Conservation (phyloP, 2,113 vertebrate genomes). For the Eonycteris spelaea region DNA sequence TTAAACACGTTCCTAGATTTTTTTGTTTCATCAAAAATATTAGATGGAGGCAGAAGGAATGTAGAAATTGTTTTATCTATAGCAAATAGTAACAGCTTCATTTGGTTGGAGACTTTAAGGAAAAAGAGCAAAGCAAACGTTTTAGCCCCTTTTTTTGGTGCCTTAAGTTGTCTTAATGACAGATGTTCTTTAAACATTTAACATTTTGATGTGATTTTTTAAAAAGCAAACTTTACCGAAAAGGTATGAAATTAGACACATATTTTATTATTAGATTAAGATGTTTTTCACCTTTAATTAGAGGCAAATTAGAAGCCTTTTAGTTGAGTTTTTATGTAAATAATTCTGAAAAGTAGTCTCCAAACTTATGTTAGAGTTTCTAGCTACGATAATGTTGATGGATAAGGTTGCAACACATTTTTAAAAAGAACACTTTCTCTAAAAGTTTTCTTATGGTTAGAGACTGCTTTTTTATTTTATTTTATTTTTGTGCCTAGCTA, state of each 20-base stretch:
- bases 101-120: background rate
- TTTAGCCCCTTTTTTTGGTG: background rate
- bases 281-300: background rate
- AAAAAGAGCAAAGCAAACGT: background rate
- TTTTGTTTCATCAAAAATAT: background rate
- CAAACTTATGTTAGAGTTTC: background rate
- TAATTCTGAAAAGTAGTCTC: background rate
- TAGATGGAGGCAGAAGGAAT: background rate
- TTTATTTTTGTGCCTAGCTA: background rate
- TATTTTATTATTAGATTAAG: background rate
- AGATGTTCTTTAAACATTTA: background rate
- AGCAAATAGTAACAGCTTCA: background rate
- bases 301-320: background rate
- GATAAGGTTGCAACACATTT: background rate
- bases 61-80: background rate
- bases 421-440: background rate
- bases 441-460: background rate
- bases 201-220: background rate
- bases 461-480: background rate
- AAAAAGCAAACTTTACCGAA: background rate
- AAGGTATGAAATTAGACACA: background rate
- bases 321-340: conserved; percentile 38
- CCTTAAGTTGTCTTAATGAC: background rate
- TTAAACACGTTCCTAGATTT: background rate
- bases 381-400: background rate